Evolutionary conservation across 1,140 invertebrate species (phyloP).

Genomic region (Solenopsis invicta): DNA sequence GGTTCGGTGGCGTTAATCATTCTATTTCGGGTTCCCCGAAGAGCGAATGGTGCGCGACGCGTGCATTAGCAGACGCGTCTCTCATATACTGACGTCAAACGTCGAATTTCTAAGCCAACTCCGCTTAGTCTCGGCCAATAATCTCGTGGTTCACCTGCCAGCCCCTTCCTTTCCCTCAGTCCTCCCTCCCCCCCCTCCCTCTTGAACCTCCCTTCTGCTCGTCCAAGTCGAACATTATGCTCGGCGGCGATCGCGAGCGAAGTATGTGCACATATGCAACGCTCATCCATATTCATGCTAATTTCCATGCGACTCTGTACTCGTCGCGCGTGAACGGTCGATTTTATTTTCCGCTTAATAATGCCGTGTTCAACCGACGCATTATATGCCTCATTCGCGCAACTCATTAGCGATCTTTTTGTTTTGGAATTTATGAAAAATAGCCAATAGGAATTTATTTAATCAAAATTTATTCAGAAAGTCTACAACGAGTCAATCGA

Average conservation of each 20-base stretch:
- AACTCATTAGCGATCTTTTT: neutral
- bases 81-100: constrained; percentile 70
- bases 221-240: constrained; percentile 57
- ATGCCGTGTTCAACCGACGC: constrained; percentile 19
- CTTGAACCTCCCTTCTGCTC: neutral
- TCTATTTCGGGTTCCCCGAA: constrained; percentile 70
- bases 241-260: neutral
- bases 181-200: neutral
- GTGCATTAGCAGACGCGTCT: constrained; percentile 60
- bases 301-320: constrained; percentile 50
- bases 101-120: constrained; percentile 75
- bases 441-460: neutral
- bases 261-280: constrained; percentile 47
- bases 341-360: constrained; percentile 46
- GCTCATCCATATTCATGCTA: constrained; percentile 67
- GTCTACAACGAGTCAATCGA: neutral
- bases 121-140: constrained; percentile 66
- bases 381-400: neutral
- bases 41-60: constrained; percentile 51
- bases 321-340: constrained; percentile 4
- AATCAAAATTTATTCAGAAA: neutral
- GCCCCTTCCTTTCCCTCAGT: neutral
- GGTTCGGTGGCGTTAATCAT: constrained; percentile 71
- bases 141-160: constrained; percentile 63
- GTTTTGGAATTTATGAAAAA: neutral